Conservation (phyloP, 2,888 invertebrate genomes). For the Andrena trimmerana region DNA sequence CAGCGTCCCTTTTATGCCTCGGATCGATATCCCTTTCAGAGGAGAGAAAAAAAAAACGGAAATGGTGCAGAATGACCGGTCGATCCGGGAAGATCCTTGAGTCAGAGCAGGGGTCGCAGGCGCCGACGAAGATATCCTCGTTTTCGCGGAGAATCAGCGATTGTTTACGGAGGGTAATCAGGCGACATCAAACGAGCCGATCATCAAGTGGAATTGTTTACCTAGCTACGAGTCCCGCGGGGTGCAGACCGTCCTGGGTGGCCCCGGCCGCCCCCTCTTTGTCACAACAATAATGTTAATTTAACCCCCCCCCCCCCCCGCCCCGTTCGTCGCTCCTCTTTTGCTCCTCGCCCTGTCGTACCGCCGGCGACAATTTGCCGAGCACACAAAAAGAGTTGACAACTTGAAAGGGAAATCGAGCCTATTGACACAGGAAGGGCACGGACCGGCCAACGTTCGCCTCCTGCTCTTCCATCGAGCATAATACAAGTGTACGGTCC, state of each 20-base stretch:
- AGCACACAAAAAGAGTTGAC: constrained; percentile 85
- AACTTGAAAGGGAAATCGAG: constrained; percentile 85
- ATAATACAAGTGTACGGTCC: constrained; percentile 65
- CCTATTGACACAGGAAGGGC: constrained; percentile 83
- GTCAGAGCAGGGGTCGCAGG: neutral
- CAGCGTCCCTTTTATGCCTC: constrained; percentile 28
- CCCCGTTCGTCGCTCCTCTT: constrained; percentile 59
- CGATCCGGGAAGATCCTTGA: constrained; percentile 46
- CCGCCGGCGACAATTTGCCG: constrained; percentile 83
- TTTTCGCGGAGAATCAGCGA: constrained; percentile 81
- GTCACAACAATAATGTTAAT: constrained; percentile 85
- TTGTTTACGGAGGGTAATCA: constrained; percentile 85
- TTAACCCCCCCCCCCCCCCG: constrained; percentile 77
- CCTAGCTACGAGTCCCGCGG: constrained; percentile 78
- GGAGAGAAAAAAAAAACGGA: constrained; percentile 6
- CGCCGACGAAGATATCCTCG: constrained; percentile 39
- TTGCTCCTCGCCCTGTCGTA: constrained; percentile 60
- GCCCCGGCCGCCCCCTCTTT: constrained; percentile 76
- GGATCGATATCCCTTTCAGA: constrained; percentile 37
- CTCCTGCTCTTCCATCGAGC: constrained; percentile 57
- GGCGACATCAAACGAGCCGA: constrained; percentile 85
- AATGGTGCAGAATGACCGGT: constrained; percentile 46
- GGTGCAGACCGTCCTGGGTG: constrained; percentile 71
- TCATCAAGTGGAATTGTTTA: constrained; percentile 85
- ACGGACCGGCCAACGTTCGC: constrained; percentile 62